Evolutionary conservation across 2,888 invertebrate species (phyloP), one percentile per base, ranked within the genome.

Genomic region (Cylloceria caligata): DNA sequence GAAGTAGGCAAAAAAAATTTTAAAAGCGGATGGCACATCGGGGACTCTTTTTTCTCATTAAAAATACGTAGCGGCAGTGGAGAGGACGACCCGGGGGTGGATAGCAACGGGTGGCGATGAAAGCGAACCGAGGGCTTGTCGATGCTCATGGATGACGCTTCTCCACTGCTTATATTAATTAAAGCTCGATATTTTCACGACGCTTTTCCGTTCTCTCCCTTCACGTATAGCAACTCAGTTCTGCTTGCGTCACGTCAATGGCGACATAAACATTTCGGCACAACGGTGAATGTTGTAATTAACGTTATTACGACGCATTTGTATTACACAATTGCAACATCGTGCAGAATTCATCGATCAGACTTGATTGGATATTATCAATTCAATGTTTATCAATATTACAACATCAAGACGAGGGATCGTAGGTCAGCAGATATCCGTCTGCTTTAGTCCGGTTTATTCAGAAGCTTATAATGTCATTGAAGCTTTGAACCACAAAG

Each of bases 1-100:
- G 49, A 45, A 69, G 36, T n/a, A 73, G 11, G 30, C 30, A 62
- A 49, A 73, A 73, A 39, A 47, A 55, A n/a, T n/a, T n/a, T n/a
- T n/a, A n/a, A 64, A 78, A n/a, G 45, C 27, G 13, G 69, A 64
- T n/a, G 42, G 24, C 30, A 34, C 62, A 52, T 67, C 67, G 60
- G 36, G 57, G 47, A 47, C 24, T 62, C 69, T 74, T 74, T 74
- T 78, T 78, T 76, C 74, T 73, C 76, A 78, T 85, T 85, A 78
- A 82, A 82, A 75, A 71, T 75, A 79, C 71, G 71, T 42, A 60
- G 69, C 45, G 47, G 39, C 47, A 52, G 68, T 42, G 65, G 45
- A 21, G 19, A 81, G 60, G 62, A 47, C 13, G 21, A 64, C 42
- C 45, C 30, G 21, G 45, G 19, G 30, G 60, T 16, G 64, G 64